Evolutionary conservation across 2,797 vertebrate species (phyloP).

Genomic region (Merluccius polli): DNA sequence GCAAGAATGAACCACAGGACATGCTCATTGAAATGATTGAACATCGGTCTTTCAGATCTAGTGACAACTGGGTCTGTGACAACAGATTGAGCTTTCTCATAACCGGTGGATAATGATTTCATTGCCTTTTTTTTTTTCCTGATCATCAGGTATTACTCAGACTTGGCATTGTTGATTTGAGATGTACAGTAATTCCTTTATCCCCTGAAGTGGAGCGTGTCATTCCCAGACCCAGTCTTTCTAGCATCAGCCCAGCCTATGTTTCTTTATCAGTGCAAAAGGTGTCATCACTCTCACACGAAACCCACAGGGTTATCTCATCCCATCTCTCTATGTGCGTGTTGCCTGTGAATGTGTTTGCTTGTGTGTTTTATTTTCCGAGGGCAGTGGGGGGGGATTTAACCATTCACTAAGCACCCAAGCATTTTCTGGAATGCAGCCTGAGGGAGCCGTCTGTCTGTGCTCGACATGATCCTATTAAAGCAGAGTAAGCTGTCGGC

Average conservation of each 20-base stretch:
- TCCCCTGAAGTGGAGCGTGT: background rate
- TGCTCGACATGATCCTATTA: constrained; percentile 34
- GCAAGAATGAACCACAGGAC: background rate
- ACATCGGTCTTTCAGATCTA: background rate
- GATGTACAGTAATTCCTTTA: background rate
- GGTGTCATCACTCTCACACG: background rate
- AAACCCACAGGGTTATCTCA: background rate
- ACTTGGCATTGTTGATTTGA: background rate
- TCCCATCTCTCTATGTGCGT: background rate
- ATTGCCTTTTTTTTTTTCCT: background rate
- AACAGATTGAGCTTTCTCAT: background rate
- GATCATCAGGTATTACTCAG: background rate
- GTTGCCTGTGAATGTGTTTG: background rate
- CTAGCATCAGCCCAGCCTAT: background rate
- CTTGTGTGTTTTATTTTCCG: background rate
- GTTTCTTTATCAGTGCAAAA: background rate
- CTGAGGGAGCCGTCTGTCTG: constrained; percentile 23
- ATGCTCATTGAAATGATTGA: background rate
- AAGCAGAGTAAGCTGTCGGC: constrained; percentile 28
- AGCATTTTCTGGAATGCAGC: constrained; percentile 39
- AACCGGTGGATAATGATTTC: background rate
- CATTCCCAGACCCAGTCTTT: background rate
- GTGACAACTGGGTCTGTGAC: background rate
- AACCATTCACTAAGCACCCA: background rate
- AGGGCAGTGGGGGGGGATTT: background rate